A percentile compares a stretch with the other conserved stretches of the same genome.
phyloP scores from a whole-genome alignment of 1,140 invertebrate species.

The Diorhabda elongata region DNA sequence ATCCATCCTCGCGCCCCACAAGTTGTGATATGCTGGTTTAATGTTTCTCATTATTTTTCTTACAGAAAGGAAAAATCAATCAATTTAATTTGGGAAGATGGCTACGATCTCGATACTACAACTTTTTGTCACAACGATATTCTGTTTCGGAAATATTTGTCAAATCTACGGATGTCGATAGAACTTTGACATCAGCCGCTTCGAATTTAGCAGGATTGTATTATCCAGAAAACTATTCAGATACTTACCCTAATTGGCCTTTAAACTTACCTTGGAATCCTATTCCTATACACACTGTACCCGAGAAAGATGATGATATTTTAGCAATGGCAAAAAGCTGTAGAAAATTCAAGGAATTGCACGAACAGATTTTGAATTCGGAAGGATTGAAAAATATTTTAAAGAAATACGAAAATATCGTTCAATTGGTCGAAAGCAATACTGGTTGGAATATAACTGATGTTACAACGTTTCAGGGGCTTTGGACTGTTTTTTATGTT shows the following conservation, averaged over 20 bases:
- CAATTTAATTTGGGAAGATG: constrained; percentile 72
- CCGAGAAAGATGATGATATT: constrained; percentile 61
- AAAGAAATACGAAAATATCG: neutral
- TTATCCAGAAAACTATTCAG: constrained; percentile 51
- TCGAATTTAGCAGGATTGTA: constrained; percentile 77
- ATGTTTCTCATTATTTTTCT: neutral
- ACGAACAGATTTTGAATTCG: neutral
- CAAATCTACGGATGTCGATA: constrained; percentile 76
- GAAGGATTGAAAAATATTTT: constrained; percentile 6
- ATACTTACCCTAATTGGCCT: constrained; percentile 62
- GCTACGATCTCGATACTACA: constrained; percentile 63
- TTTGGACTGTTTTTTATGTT: constrained; percentile 3
- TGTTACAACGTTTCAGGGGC: neutral
- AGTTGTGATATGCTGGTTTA: too few species aligned
- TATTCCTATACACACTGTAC: constrained; percentile 77
- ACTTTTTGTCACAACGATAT: constrained; percentile 53
- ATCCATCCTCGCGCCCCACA: too few species aligned
- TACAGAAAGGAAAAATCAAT: constrained; percentile 68
- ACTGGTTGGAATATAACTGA: constrained; percentile 10
- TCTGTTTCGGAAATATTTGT: constrained; percentile 38
- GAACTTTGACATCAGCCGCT: constrained; percentile 84
- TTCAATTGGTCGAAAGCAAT: neutral
- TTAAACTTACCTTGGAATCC: constrained; percentile 74
- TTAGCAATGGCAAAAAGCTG: constrained; percentile 57
- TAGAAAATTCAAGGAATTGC: constrained; percentile 32